phyloP scores from a whole-genome alignment of 2,113 vertebrate genomes.

The Psephotus haematonotus region DNA sequence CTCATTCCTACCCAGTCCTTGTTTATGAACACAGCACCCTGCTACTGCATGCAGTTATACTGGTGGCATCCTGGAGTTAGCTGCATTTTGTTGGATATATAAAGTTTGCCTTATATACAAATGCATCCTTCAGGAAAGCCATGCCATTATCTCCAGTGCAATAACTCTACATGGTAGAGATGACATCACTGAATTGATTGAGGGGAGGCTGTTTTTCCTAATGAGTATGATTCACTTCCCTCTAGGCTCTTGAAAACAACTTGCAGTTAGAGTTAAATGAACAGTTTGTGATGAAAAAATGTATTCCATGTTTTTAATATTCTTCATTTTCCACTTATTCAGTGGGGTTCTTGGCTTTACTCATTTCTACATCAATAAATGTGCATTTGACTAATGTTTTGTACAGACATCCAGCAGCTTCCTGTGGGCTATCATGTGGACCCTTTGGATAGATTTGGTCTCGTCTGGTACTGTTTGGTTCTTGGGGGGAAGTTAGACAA shows the following conservation, averaged over 20 bases:
- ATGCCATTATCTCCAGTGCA: neutral
- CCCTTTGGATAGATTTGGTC: neutral
- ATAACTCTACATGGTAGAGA: neutral
- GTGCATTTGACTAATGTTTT: neutral
- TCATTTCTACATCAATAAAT: neutral
- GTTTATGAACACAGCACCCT: neutral
- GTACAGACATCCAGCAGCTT: neutral
- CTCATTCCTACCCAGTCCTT: neutral
- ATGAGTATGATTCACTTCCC: slow-evolving; percentile 18
- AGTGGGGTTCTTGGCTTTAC: neutral
- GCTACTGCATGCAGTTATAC: neutral
- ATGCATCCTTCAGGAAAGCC: neutral
- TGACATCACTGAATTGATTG: neutral
- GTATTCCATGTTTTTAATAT: neutral
- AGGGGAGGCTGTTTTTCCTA: slow-evolving; percentile 31
- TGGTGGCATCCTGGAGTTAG: neutral
- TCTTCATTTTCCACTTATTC: neutral
- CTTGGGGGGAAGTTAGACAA: neutral
- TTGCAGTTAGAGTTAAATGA: slow-evolving; percentile 9
- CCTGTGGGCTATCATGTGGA: neutral
- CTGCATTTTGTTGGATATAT: neutral
- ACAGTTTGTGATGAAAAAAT: neutral
- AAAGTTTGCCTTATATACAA: neutral
- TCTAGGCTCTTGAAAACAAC: slow-evolving; percentile 6
- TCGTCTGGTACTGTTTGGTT: neutral